Base-by-base conservation (phyloP, 1,140 invertebrate genomes). In the Drosophila cardini region DNA sequence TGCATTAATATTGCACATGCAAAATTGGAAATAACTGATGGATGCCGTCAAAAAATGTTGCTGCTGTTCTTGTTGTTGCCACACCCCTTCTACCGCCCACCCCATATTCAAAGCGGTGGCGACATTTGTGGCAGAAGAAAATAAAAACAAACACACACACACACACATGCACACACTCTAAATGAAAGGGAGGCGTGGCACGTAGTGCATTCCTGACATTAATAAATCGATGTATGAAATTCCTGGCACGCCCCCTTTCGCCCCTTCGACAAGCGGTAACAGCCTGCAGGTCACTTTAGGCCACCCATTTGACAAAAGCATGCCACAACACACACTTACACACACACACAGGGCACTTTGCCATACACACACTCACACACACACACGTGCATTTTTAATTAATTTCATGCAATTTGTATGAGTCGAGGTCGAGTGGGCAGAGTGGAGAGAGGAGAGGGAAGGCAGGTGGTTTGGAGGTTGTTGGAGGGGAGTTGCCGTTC, bases 321-420 rank as follows among this genome's bases (percentile, higher is more conserved):
- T 80, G 73, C 78, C 78, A 58, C 77, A 76, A 64, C 58, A 73
- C 70, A 68, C 43, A 34, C 9, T n/a, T 43, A 50, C 43, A 7
- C 5, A 40, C 21, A 45, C 34, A 42, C 55, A 45, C 11, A 40
- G 7, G 48, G 43, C 45, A 64, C 50, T 64, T 64, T 64, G 62
- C 38, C 8, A 6, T n/a, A 18, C 38, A 36, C 48, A 13, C 13
- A 8, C 30, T 18, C 5, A 40, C 64, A 50, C 72, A 63, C 40
- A 64, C 73, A 71, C 69, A 76, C 75, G 76, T 73, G 76, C 84
- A 87, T 87, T 89, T 87, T 87, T 87, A 87, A 87, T 87, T 89
- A 87, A 89, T 87, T 87, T 87, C 80, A 89, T 87, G 85, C 80
- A 83, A 87, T 89, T 87, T 87, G 80, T 87, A 83, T 56, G 70